Percentiles rank a stretch among this genome's conserved stretches.
Conservation (phyloP, 1,140 invertebrate genomes). For the Cydia splendana region DNA sequence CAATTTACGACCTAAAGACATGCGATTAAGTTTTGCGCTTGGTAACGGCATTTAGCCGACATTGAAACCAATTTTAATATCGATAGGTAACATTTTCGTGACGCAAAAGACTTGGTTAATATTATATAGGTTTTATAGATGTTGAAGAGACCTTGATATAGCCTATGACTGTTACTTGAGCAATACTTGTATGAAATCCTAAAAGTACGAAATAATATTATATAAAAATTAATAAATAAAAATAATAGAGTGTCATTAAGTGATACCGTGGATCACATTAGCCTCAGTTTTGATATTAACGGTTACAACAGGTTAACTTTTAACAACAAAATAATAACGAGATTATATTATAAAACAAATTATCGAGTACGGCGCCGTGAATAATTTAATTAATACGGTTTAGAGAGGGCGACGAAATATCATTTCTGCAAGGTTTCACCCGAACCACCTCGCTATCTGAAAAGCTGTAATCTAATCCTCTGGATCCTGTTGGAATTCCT, state of each 20-base stretch:
- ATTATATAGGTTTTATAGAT: not conserved
- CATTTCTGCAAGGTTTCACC: not conserved
- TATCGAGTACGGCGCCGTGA: not conserved
- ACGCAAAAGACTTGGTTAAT: not conserved
- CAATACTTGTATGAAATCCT: not conserved
- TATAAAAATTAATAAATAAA: too few species aligned
- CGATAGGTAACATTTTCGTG: conserved; percentile 16
- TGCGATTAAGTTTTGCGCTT: conserved; percentile 62
- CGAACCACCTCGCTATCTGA: not conserved
- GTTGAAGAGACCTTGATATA: not conserved
- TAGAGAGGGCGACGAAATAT: conserved; percentile 3
- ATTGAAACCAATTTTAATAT: conserved; percentile 27
- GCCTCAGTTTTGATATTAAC: not conserved
- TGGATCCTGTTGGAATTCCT: not conserved
- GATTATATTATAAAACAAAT: conserved; percentile 16
- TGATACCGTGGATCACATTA: too few species aligned
- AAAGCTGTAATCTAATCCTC: not conserved
- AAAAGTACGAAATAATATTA: too few species aligned
- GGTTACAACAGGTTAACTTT: not conserved
- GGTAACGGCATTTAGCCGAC: conserved; percentile 34
- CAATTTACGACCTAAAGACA: conserved; percentile 67
- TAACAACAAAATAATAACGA: conserved; percentile 7
- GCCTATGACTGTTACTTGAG: not conserved
- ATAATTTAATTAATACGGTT: conserved; percentile 26
- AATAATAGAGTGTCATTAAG: too few species aligned